Conservation (phyloP, 2,888 invertebrate genomes). For the Plebejus anna region DNA sequence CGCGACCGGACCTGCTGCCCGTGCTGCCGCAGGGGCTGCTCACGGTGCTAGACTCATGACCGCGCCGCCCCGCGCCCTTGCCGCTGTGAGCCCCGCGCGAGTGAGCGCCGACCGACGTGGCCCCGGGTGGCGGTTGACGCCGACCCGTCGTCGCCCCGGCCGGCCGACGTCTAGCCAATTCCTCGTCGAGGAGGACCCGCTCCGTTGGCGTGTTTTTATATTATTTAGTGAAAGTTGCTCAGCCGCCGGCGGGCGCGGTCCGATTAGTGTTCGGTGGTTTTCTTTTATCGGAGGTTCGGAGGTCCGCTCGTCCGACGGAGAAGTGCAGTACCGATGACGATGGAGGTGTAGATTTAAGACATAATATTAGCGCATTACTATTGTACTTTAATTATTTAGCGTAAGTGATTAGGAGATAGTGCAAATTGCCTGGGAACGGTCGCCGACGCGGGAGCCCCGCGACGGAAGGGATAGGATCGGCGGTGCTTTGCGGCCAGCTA, state of each 20-base stretch:
- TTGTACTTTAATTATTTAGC: constrained; percentile 62
- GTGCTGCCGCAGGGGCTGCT: constrained; percentile 68
- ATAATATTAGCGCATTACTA: constrained; percentile 72
- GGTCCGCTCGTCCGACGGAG: constrained; percentile 47
- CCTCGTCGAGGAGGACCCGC: constrained; percentile 73
- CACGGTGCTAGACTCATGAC: constrained; percentile 76
- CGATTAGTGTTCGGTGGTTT: constrained; percentile 72
- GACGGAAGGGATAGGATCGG: constrained; percentile 30
- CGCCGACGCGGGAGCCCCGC: constrained; percentile 44
- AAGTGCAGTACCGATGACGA: constrained; percentile 57
- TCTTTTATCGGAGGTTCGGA: constrained; percentile 52
- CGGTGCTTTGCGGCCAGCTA: constrained; percentile 41
- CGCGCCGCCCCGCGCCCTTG: constrained; percentile 65
- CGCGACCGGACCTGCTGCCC: constrained; percentile 66
- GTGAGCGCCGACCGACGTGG: constrained; percentile 55
- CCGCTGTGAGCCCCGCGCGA: constrained; percentile 64
- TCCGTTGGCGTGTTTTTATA: constrained; percentile 68
- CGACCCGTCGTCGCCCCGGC: constrained; percentile 56
- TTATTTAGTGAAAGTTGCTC: constrained; percentile 77
- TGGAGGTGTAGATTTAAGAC: constrained; percentile 68
- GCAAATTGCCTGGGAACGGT: constrained; percentile 78
- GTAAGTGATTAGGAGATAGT: constrained; percentile 68
- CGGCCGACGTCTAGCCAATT: constrained; percentile 69
- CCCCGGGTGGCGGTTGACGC: constrained; percentile 42
- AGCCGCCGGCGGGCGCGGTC: constrained; percentile 74